phyloP scores from a whole-genome alignment of 2,888 invertebrate genomes.

The Ichneumoninae sp. region DNA sequence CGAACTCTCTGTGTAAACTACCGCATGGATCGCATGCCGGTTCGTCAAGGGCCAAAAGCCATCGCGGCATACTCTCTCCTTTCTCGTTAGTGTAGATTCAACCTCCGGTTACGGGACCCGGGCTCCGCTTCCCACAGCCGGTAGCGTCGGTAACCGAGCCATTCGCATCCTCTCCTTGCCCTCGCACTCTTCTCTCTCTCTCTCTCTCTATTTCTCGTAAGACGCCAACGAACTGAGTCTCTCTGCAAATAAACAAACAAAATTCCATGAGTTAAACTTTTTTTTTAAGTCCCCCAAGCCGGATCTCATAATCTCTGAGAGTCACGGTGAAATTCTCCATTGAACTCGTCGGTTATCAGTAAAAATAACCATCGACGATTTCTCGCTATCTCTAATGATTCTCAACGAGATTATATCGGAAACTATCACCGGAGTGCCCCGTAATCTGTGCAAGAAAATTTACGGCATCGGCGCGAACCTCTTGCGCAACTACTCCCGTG shows the following conservation, averaged over 20 bases:
- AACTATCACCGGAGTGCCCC: background rate
- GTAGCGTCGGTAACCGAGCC: conserved; percentile 3
- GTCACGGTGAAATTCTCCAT: background rate
- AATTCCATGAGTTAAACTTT: background rate
- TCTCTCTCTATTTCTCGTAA: conserved; percentile 60
- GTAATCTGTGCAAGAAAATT: conserved; percentile 13
- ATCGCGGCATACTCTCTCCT: conserved; percentile 75
- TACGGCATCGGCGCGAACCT: conserved; percentile 13
- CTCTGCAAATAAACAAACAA: conserved; percentile 10
- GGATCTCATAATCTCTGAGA: background rate
- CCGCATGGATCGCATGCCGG: conserved; percentile 77
- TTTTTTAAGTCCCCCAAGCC: background rate
- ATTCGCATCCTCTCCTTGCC: conserved; percentile 74
- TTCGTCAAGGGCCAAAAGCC: conserved; percentile 77
- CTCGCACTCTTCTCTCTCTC: conserved; percentile 61
- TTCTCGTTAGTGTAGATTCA: conserved; percentile 38
- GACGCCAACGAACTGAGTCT: conserved; percentile 19
- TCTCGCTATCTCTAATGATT: background rate
- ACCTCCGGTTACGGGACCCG: conserved; percentile 32
- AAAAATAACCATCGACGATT: background rate
- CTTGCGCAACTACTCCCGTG: conserved; percentile 18
- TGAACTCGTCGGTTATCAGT: background rate
- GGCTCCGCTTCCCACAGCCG: conserved; percentile 27
- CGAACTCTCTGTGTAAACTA: conserved; percentile 52
- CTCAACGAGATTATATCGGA: background rate